A percentile compares a stretch with the other conserved stretches of the same genome.
Evolutionary conservation across 2,113 vertebrate genomes (phyloP).

Genomic region (Ciconia boyciana): DNA sequence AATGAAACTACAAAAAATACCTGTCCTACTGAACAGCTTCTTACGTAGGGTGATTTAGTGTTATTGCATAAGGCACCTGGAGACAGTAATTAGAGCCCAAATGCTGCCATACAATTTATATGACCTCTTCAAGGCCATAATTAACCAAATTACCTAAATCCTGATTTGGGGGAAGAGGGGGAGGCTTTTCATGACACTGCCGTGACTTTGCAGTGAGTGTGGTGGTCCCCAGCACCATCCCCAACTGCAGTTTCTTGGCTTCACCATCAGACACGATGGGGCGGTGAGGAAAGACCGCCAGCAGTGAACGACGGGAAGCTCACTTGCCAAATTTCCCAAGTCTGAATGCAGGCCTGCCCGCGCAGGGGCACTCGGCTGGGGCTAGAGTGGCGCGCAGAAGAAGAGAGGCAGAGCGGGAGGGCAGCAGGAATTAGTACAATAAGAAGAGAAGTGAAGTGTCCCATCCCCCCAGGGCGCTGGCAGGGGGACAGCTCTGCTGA

Average conservation of each 20-base stretch:
- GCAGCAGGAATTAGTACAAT: not conserved
- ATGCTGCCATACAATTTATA: not conserved
- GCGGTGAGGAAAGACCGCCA: not conserved
- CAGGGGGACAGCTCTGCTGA: not conserved
- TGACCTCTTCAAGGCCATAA: not conserved
- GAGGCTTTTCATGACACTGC: not conserved
- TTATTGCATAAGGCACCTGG: not conserved
- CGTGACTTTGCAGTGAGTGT: not conserved
- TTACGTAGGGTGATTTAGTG: not conserved
- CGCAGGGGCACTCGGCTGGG: not conserved
- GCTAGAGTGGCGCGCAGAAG: not conserved
- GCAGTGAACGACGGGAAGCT: not conserved
- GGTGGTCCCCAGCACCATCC: not conserved
- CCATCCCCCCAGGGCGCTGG: not conserved
- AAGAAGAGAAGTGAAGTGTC: not conserved
- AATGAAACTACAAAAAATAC: not conserved
- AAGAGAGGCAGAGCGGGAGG: not conserved
- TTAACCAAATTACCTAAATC: not conserved
- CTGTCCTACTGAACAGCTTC: not conserved
- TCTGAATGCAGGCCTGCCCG: not conserved
- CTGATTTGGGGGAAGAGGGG: not conserved
- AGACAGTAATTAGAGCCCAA: not conserved
- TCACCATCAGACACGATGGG: fast-evolving
- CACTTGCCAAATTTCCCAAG: not conserved
- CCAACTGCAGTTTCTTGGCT: not conserved